Percentiles rank a stretch among this genome's conserved stretches.
These are phyloP conservation scores for Athripsodes cinereus DNA, from an alignment of 2,888 invertebrate species.

Conservation along the genomic window DNA sequence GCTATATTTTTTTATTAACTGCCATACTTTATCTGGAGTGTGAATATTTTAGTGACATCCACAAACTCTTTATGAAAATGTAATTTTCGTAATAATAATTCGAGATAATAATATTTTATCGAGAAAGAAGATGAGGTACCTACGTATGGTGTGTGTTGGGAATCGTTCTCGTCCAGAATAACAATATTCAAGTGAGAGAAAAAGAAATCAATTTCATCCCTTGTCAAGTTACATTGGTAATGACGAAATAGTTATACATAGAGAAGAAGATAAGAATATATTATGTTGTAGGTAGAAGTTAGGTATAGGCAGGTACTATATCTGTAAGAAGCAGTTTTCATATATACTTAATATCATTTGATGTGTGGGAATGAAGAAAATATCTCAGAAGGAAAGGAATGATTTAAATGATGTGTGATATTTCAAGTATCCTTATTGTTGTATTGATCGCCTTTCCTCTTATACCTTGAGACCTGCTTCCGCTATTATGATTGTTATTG, in stretches of 20 bases:
- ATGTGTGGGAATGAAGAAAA: neutral
- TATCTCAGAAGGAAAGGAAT: neutral
- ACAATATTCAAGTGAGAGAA: neutral
- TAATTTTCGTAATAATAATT: too few species aligned
- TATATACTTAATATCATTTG: neutral
- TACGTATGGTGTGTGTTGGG: too few species aligned
- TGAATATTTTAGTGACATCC: too few species aligned
- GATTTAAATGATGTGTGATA: constrained; percentile 2
- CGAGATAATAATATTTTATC: too few species aligned
- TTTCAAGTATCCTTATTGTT: neutral
- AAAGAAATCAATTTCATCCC: neutral
- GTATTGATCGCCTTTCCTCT: neutral
- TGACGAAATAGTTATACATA: neutral
- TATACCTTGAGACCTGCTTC: too few species aligned
- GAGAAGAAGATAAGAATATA: neutral
- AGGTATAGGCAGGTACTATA: neutral
- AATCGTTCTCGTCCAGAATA: neutral
- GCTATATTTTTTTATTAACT: too few species aligned
- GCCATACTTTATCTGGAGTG: too few species aligned
- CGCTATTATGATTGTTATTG: too few species aligned
- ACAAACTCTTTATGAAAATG: too few species aligned
- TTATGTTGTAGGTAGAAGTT: neutral
- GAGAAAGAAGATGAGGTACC: too few species aligned
- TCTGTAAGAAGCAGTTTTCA: too few species aligned
- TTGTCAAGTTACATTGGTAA: neutral